phyloP scores from a whole-genome alignment of 2,797 vertebrate species.

The Chelmon rostratus region DNA sequence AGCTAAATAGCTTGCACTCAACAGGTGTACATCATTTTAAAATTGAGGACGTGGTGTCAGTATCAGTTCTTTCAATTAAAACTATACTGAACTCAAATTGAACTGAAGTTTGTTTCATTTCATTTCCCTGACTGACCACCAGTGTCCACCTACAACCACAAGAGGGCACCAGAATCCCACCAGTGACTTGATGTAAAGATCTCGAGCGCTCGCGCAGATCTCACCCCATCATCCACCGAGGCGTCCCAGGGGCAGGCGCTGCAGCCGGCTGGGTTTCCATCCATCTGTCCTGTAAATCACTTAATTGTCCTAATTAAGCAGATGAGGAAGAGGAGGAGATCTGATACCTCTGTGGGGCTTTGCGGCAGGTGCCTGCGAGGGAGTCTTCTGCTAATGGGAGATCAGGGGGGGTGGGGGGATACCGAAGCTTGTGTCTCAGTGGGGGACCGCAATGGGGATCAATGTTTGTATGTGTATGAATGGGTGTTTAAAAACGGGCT shows the following conservation, averaged over 20 bases:
- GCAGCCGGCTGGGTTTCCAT: constrained; percentile 79
- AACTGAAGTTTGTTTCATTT: too few species aligned
- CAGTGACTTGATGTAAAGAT: not conserved
- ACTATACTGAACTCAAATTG: not conserved
- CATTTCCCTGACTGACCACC: not conserved
- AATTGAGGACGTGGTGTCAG: not conserved
- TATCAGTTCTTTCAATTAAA: not conserved
- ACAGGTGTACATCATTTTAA: not conserved
- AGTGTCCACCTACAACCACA: constrained; percentile 32
- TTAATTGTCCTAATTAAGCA: constrained; percentile 84
- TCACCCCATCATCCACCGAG: constrained; percentile 40
- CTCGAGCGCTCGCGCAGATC: constrained; percentile 4
- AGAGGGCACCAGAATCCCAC: constrained; percentile 67
- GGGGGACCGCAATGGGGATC: constrained; percentile 45
- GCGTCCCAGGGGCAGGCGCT: constrained; percentile 64
- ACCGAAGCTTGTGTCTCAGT: constrained; percentile 54
- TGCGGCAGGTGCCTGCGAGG: constrained; percentile 76
- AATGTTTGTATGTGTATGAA: constrained; percentile 38
- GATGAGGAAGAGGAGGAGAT: constrained; percentile 76
- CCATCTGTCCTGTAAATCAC: constrained; percentile 86
- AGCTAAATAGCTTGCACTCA: not conserved
- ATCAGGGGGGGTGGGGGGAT: constrained; percentile 59
- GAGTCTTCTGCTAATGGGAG: constrained; percentile 64
- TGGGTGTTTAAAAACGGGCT: constrained; percentile 31
- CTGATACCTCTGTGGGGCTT: constrained; percentile 70